A percentile compares a stretch with the other conserved stretches of the same genome.
Evolutionary conservation across 2,888 invertebrate species (phyloP).

Genomic region (Papilio gigon): DNA sequence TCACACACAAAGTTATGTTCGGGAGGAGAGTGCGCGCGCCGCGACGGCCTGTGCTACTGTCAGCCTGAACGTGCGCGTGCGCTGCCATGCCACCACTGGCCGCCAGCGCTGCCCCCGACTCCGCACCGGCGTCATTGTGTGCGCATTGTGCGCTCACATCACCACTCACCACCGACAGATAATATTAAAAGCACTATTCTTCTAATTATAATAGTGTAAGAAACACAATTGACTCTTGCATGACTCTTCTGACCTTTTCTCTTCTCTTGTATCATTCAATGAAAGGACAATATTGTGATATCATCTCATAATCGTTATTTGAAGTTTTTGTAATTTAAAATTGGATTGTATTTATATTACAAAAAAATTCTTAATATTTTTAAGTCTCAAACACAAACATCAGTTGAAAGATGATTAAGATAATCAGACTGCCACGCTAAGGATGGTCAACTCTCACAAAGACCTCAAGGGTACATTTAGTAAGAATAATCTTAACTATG

Average conservation of each 20-base stretch:
- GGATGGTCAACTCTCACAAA: too few species aligned
- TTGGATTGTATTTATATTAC: neutral
- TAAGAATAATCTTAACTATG: too few species aligned
- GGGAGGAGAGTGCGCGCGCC: neutral
- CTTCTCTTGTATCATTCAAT: neutral
- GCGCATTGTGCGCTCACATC: neutral
- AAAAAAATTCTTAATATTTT: neutral
- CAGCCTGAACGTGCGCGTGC: neutral
- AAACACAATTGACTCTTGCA: neutral
- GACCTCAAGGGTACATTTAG: too few species aligned
- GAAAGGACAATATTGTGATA: conserved; percentile 2
- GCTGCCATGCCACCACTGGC: neutral
- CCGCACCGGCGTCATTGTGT: neutral
- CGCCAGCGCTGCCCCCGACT: neutral
- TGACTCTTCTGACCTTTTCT: neutral
- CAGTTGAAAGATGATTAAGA: too few species aligned
- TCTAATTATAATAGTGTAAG: neutral
- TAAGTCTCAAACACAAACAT: neutral
- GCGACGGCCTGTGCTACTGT: neutral
- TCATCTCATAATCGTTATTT: neutral
- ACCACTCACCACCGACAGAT: neutral
- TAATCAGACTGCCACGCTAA: too few species aligned
- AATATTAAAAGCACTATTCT: conserved; percentile 1
- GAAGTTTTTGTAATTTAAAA: neutral
- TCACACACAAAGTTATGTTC: conserved; percentile 15